Base-by-base conservation (phyloP, 2,797 vertebrate species). In the Arnoldichthys spilopterus region DNA sequence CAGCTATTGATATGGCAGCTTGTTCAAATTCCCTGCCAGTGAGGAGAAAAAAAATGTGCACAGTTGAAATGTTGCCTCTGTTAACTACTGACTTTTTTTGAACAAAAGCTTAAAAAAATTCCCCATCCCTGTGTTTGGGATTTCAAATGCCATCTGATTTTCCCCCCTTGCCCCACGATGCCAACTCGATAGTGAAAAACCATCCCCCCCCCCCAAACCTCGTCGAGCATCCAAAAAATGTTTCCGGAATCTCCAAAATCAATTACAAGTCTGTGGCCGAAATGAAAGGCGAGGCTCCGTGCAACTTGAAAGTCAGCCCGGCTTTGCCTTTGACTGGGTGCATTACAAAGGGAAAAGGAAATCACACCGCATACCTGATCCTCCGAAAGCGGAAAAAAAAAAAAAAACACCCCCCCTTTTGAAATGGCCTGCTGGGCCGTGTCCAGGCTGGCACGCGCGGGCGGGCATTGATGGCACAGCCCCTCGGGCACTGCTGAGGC, bases 301-400 rank as follows among this genome's bases (percentile, higher is more conserved):
- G 56, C 28, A 32, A 83, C 76, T 79, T 88, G 88, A 92, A 92
- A 90, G 81, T 82, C 83, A 69, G 45, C 47, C 76, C 75, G 79
- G 90, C 87, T 91, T 88, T 54, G 89, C 91, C 92, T 94, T 93
- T 94, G 90, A 92, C 92, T 91, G 85, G 86, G 87, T 85, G 56
- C 90, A 88, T 94, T 94, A 94, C 93, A 95, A 94, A 94, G 92
- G 87, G 89, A 93, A 92, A 92, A 85, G 86, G 87, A 93, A 93
- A 94, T 94, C 92, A 91, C 91, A 93, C 90, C 87, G 88, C 92
- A 94, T 95, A 94, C 93, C 93, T 93, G 91, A 94, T 94, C 92
- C 91, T 91, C 91, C 88, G 89, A 92, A 91, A 92, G 90, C 89
- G n/a, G n/a, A n/a, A n/a, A n/a, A n/a, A n/a, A n/a, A n/a, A n/a